Percentiles rank a stretch among this genome's conserved stretches.
Conservation (phyloP, 2,797 vertebrate species). For the Melanotaenia maccullochi region DNA sequence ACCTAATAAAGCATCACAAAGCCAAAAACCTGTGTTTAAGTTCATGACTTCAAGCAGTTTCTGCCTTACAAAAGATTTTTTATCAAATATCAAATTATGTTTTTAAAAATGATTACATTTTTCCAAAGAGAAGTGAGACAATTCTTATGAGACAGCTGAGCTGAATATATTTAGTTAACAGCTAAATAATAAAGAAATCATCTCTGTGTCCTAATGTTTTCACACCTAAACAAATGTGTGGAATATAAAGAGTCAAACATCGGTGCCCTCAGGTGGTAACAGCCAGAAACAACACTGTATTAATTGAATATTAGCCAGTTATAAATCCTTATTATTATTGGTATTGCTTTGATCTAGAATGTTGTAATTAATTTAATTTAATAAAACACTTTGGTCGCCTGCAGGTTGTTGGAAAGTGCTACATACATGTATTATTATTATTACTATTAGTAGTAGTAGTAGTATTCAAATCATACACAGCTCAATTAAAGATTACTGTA, state of each 20-base stretch:
- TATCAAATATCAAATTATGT: background rate
- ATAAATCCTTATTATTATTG: background rate
- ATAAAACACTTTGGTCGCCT: too few species aligned
- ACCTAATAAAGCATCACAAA: background rate
- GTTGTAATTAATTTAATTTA: too few species aligned
- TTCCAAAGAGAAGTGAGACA: background rate
- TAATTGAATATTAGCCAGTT: background rate
- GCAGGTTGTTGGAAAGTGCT: too few species aligned
- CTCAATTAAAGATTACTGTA: too few species aligned
- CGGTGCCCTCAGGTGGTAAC: conserved; percentile 27
- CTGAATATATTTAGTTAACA: background rate
- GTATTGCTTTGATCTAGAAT: background rate
- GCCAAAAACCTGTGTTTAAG: background rate
- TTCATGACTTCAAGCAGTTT: background rate
- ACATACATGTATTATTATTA: too few species aligned
- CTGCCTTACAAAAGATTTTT: background rate
- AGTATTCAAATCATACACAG: too few species aligned
- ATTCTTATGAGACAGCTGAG: background rate
- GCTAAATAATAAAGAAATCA: background rate
- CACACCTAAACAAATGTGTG: background rate
- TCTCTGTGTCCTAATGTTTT: background rate
- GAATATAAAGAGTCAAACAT: background rate
- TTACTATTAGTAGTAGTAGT: too few species aligned
- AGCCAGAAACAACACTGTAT: conserved; percentile 5
- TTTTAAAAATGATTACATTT: background rate